These are phyloP conservation scores for Anoura caudifer DNA, from an alignment of 2,113 vertebrate species.

Conservation along the genomic window DNA sequence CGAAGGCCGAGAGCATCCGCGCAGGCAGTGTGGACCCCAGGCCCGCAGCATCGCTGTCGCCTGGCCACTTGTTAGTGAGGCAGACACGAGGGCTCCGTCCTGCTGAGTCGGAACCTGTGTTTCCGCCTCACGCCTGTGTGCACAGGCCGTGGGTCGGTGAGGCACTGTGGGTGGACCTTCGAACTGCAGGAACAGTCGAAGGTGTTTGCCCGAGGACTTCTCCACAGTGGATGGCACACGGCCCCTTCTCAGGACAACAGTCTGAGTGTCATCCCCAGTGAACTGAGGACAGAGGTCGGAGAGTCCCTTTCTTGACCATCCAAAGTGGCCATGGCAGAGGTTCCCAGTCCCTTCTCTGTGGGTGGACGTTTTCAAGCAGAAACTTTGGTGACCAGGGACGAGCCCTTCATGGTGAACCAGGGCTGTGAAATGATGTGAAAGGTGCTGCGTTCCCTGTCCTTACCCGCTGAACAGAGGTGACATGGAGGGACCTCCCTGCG, in stretches of 20 bases:
- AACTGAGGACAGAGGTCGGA: not conserved
- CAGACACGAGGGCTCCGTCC: not conserved
- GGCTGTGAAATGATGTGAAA: not conserved
- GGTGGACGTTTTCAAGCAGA: not conserved
- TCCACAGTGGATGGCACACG: not conserved
- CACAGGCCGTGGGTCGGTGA: not conserved
- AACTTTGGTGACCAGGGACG: not conserved
- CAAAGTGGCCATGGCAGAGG: not conserved
- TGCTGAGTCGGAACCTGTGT: not conserved
- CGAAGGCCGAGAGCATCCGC: not conserved
- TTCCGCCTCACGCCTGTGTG: not conserved
- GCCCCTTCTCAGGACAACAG: not conserved
- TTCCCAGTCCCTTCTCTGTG: not conserved
- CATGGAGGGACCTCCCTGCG: not conserved
- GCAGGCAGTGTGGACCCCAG: not conserved
- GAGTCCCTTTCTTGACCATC: not conserved
- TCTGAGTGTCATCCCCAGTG: not conserved
- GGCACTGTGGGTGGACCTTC: fast-evolving
- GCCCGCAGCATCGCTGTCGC: not conserved
- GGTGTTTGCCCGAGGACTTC: not conserved
- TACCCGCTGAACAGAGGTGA: too few relatives aligned
- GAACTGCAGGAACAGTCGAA: fast-evolving
- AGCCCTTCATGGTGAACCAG: not conserved
- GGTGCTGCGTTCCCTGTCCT: not conserved
- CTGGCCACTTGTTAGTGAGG: not conserved